Evolutionary conservation across 92 coral and sea anemone species (phyloP).

Genomic region (Zoanthus gigantus): DNA sequence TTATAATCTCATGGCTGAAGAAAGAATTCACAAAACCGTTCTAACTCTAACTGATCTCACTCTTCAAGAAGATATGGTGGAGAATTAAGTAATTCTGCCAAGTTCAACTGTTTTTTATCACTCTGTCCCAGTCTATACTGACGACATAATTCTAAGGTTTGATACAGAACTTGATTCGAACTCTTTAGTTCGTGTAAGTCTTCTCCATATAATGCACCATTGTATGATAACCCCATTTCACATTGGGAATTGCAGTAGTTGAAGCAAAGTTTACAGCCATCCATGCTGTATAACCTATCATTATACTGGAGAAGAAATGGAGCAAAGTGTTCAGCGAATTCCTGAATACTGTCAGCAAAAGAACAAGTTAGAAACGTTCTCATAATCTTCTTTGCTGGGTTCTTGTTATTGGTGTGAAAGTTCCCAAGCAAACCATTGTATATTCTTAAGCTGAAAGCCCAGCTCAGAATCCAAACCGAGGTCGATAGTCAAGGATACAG

Average conservation of each 20-base stretch:
- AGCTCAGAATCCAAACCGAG: not conserved
- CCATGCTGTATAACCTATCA: no score
- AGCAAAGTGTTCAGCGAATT: no score
- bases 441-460: not conserved
- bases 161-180: no score
- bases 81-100: slow-evolving; percentile 25
- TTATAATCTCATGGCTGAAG: slow-evolving; percentile 44
- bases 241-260: no score
- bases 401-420: not conserved
- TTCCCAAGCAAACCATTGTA: not conserved
- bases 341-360: not conserved
- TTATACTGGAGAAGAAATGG: no score
- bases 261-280: no score
- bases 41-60: slow-evolving; percentile 34
- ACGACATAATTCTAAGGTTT: no score
- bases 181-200: no score
- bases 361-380: not conserved
- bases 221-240: no score
- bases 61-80: not conserved
- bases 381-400: not conserved
- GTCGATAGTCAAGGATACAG: not conserved
- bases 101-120: not conserved
- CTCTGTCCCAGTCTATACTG: not conserved
- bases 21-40: slow-evolving; percentile 40
- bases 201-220: no score